A percentile compares a stretch with the other conserved stretches of the same genome.
phyloP scores from a whole-genome alignment of 1,140 invertebrate species.

The Berghia stephanieae region DNA sequence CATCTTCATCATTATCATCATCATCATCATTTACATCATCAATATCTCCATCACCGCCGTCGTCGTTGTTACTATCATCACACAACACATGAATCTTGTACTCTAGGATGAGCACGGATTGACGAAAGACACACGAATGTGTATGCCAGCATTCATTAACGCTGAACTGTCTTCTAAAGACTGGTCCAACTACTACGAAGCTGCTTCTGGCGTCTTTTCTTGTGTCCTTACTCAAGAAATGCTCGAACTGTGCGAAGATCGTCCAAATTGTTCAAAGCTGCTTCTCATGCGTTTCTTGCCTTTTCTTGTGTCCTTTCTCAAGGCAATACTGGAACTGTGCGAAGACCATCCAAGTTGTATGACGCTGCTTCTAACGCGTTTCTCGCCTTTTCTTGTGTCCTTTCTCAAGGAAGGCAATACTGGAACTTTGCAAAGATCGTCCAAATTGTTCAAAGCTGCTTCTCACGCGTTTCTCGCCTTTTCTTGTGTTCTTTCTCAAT shows the following conservation, averaged over 20 bases:
- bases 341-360: slow-evolving; percentile 6
- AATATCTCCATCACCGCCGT: not conserved
- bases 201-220: not conserved
- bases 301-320: not conserved
- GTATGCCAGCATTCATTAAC: too few species aligned
- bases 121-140: too few species aligned
- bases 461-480: not conserved
- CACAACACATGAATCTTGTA: too few species aligned
- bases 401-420: slow-evolving; percentile 84
- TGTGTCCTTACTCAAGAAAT: slow-evolving; percentile 81
- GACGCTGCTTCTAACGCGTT: too few species aligned
- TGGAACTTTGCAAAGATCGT: slow-evolving; percentile 91
- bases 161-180: too few species aligned
- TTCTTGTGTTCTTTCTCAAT: not conserved
- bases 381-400: too few species aligned
- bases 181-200: not conserved
- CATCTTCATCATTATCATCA: not conserved
- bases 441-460: slow-evolving; percentile 82
- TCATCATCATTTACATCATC: not conserved
- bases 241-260: slow-evolving; percentile 90
- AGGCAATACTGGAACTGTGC: too few species aligned
- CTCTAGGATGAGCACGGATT: too few species aligned
- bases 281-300: not conserved
- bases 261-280: slow-evolving; percentile 85
- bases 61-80: not conserved